These are phyloP conservation scores for Aromia moschata DNA, from an alignment of 2,888 invertebrate genomes.

Conservation along the genomic window DNA sequence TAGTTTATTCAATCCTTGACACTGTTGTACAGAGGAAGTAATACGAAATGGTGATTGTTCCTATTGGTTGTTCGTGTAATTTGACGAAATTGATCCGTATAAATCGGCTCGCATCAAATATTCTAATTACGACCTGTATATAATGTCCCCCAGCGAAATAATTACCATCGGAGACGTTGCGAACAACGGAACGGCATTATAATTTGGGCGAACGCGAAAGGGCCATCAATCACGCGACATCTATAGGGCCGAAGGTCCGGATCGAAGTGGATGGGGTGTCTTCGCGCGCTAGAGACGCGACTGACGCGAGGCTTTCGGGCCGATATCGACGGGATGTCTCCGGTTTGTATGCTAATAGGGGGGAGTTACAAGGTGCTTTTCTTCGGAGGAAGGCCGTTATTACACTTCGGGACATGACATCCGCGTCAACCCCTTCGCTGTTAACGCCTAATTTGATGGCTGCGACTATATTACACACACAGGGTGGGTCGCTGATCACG, in stretches of 20 bases:
- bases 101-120: too few species aligned
- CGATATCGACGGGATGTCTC: conserved; percentile 38
- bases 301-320: conserved; percentile 13
- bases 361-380: conserved; percentile 32
- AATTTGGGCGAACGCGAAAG: conserved; percentile 37
- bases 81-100: too few species aligned
- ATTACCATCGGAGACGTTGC: conserved; percentile 14
- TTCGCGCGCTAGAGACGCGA: conserved; percentile 13
- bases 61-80: too few species aligned
- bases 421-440: conserved; percentile 23
- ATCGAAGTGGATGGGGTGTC: conserved; percentile 21
- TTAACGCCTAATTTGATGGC: conserved; percentile 33
- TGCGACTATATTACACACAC: conserved; percentile 19
- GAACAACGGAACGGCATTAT: conserved; percentile 25
- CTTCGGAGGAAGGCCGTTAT: conserved; percentile 33
- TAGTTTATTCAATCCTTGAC: too few species aligned
- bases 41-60: too few species aligned
- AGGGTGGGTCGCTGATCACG: neutral
- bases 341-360: conserved; percentile 45
- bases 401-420: conserved; percentile 25
- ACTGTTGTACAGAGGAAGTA: too few species aligned
- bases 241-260: conserved; percentile 35
- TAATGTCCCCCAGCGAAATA: conserved; percentile 8
- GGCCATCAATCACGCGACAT: conserved; percentile 43
- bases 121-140: conserved; percentile 12